A percentile compares a stretch with the other conserved stretches of the same genome.
phyloP scores from a whole-genome alignment of 2,888 invertebrate species.

The Notodonta dromedarius region DNA sequence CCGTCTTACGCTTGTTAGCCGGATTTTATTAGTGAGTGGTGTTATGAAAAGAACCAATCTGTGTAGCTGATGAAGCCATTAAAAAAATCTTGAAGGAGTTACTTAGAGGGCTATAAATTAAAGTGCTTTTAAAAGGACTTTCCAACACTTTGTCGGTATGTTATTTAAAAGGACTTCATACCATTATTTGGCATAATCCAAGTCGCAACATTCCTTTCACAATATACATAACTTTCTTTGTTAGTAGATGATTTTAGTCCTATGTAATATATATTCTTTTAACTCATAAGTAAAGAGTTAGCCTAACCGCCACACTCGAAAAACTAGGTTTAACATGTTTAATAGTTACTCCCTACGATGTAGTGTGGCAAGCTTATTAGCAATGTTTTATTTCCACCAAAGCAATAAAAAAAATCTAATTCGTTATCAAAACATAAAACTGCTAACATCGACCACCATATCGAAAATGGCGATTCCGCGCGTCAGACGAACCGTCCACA shows the following conservation, averaged over 20 bases:
- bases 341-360: too few species aligned
- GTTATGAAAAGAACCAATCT: slow-evolving; percentile 32
- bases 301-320: too few species aligned
- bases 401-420: slow-evolving; percentile 16
- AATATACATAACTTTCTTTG: too few species aligned
- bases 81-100: neutral
- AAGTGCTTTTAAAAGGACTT: neutral
- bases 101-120: slow-evolving; percentile 1
- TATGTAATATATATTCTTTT: too few species aligned
- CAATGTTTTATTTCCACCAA: neutral
- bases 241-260: too few species aligned
- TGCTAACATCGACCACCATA: slow-evolving; percentile 54
- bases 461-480: slow-evolving; percentile 61
- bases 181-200: neutral
- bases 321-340: too few species aligned
- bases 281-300: too few species aligned
- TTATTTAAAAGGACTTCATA: neutral
- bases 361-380: neutral
- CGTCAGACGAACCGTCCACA: slow-evolving; percentile 67
- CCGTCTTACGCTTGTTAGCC: slow-evolving; percentile 42
- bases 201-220: too few species aligned
- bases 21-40: slow-evolving; percentile 38
- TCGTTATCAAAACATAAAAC: slow-evolving; percentile 42
- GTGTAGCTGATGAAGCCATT: slow-evolving; percentile 37
- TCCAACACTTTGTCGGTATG: neutral